Base-by-base conservation (phyloP, 2,888 invertebrate species). In the Odontocolon sp. region DNA sequence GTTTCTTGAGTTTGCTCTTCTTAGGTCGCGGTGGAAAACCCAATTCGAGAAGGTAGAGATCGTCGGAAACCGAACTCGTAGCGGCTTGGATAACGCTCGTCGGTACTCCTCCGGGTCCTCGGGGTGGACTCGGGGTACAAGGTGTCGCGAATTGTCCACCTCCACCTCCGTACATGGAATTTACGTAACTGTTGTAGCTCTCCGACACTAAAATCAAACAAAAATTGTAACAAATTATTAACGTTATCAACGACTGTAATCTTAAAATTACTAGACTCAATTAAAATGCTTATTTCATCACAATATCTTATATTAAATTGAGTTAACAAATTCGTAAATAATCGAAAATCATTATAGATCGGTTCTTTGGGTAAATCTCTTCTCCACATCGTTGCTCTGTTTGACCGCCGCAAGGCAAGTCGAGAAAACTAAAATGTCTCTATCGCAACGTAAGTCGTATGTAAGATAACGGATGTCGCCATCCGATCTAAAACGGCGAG, bases 21-120 rank as follows among this genome's bases (percentile, higher is more conserved):
- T 96, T 96, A 90, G 94, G 91, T 80, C 94, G 91, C 82, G 95
- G 95, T 78, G 94, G 94, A 90, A 95, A 95, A 80, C 95, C 95
- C 76, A 94, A 91, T 87, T 95, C 95, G 80, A 95, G 92, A 91
- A 95, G 93, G 92, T 96, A 97, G 85, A 96, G 94, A 92, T 97
- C 96, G 92, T 97, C 96, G 91, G 96, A 96, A 79, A 96, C 95
- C 86, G 96, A 95, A 90, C 95, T 95, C 88, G 96, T 95, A 77
- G 94, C 94, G 85, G 96, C 95, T 89, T 96, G 96, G 77, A 94
- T 94, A 68, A 94, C 94, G 76, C 93, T 93, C 68, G 93, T 93
- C 90, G 95, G 93, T 89, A 95, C 92, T 87, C 93, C 91, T 90
- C 93, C 90, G 5, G 88, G 87, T 57, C 87, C 89, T n/a, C 88